These are phyloP conservation scores for Oryzias javanicus DNA, from an alignment of 2,113 vertebrate genomes.

Conservation along the genomic window DNA sequence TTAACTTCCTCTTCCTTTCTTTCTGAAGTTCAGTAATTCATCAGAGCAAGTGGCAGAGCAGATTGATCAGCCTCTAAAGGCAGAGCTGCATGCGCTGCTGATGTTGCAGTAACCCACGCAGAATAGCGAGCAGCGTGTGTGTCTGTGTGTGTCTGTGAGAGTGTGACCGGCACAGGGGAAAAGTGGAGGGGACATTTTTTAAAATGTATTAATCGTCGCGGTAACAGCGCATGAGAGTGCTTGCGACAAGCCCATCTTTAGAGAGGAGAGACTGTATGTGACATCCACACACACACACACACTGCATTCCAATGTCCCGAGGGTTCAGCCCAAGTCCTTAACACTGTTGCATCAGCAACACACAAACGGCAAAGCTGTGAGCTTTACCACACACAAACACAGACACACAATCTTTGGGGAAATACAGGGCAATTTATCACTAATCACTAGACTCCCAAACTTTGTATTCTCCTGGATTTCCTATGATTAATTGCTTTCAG, in stretches of 20 bases:
- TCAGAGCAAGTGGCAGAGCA: constrained; percentile 75
- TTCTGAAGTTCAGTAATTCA: constrained; percentile 82
- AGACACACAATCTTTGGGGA: constrained; percentile 56
- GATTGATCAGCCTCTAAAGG: constrained; percentile 88
- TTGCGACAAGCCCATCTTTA: constrained; percentile 71
- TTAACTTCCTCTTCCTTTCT: constrained; percentile 23
- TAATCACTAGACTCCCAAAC: constrained; percentile 69
- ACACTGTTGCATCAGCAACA: constrained; percentile 35
- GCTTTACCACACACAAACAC: constrained; percentile 18
- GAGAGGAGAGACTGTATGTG: constrained; percentile 50
- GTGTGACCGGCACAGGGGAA: constrained; percentile 53
- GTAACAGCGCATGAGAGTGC: constrained; percentile 72
- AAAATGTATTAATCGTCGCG: constrained; percentile 79
- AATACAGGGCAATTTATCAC: constrained; percentile 68
- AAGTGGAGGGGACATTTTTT: constrained; percentile 83
- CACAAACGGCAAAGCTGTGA: constrained; percentile 20
- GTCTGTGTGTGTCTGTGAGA: constrained; percentile 48
- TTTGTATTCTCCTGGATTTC: constrained; percentile 71
- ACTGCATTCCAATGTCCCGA: constrained; percentile 51
- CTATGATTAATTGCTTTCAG: constrained; percentile 70
- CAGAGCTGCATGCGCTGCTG: constrained; percentile 73
- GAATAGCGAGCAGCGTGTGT: constrained; percentile 72
- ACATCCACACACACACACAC: constrained; percentile 41
- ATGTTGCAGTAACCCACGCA: constrained; percentile 76
- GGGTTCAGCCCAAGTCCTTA: constrained; percentile 55